Evolutionary conservation across 2,888 invertebrate species (phyloP), one percentile per base, ranked within the genome.

Genomic region (Macrosiphum euphorbiae): DNA sequence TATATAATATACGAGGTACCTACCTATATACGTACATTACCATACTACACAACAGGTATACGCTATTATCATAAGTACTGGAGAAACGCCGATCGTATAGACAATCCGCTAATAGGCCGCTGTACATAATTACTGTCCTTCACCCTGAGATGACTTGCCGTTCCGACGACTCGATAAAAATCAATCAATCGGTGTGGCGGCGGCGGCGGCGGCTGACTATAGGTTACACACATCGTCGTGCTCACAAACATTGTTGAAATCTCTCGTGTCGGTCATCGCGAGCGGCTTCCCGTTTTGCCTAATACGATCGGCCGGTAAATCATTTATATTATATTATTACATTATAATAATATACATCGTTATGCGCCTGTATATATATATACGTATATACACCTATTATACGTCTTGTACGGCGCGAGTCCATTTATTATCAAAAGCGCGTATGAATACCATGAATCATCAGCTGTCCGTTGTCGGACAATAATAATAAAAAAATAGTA

Each of bases 211-310:
- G 44, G 41, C 16, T 52, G 84, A 87, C 67, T 50, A 78, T 78
- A 50, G 35, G 67, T 87, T 88, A 88, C 92, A 67, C 88, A 47
- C 47, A 85, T 67, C 50, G 50, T 52, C 52, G 91, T 55, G 91
- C 91, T 41, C 35, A 2, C 52, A 44, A 91, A 91, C 91, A 44
- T 78, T 28, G 88, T 92, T 89, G 78, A 78, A 55, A 78, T 92
- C 41, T 88, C 88, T 92, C 88, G 92, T 41, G 92, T 88, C 47
- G 88, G 88, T 50, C 91, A 86, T 55, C 87, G 35, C 50, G 88
- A 16, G 13, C 78, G 28, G 92, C 88, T 92, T 92, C 92, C 92
- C 92, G 92, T 92, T 89, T 92, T 84, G 11, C 92, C 92, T 88
- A 88, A 78, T 92, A 92, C 88, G 88, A 52, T 41, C 78, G 50